phyloP scores from a whole-genome alignment of 2,113 vertebrate species.

The Abramis brama region DNA sequence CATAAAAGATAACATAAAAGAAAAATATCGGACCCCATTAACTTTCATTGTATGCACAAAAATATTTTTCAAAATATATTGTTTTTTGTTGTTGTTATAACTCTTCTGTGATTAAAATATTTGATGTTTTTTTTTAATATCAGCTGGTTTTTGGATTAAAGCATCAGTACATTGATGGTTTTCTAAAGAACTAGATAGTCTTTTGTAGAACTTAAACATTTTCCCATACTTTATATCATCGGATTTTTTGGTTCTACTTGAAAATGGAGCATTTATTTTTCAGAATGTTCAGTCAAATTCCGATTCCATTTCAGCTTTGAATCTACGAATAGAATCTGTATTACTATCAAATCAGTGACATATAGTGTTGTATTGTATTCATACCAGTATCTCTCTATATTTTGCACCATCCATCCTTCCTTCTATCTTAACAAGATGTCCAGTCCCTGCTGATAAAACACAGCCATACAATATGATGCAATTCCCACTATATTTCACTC shows the following conservation, averaged over 20 bases:
- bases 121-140: background rate
- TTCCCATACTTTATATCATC: too few species aligned
- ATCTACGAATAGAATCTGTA: background rate
- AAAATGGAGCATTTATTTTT: background rate
- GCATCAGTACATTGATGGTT: background rate
- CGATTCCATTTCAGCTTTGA: background rate
- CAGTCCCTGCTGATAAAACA: conserved; percentile 22
- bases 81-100: background rate
- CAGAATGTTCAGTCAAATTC: background rate
- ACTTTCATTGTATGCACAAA: too few species aligned
- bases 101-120: background rate
- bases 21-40: too few species aligned
- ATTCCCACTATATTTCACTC: conserved; percentile 12
- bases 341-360: background rate
- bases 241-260: background rate
- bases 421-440: conserved; percentile 36
- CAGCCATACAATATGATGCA: conserved; percentile 26
- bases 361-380: background rate
- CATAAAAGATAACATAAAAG: too few species aligned
- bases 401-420: conserved; percentile 30
- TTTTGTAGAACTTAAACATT: background rate
- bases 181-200: too few species aligned
- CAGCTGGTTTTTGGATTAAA: background rate
- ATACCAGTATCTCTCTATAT: background rate
- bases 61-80: background rate